These are phyloP conservation scores for Aselliscus stoliczkanus DNA, from an alignment of 2,797 vertebrate species.

Conservation along the genomic window DNA sequence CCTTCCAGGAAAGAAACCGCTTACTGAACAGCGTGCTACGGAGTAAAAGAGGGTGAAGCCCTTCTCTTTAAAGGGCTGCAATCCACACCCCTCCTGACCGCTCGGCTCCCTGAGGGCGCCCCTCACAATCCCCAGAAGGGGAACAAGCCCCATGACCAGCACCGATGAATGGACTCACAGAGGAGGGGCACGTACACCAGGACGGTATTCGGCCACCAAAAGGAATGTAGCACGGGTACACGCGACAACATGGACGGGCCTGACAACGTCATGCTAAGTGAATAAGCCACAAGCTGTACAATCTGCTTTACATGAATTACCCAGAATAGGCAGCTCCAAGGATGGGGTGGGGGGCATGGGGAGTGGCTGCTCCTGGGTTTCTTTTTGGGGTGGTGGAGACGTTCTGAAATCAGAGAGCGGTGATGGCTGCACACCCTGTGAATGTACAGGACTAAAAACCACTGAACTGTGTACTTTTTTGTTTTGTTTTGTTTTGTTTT, in stretches of 20 bases:
- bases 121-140: not conserved
- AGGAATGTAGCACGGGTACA: not conserved
- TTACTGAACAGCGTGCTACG: not conserved
- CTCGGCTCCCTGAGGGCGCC: no score
- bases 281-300: not conserved
- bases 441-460: not conserved
- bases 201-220: not conserved
- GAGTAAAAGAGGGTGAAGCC: constrained; percentile 16
- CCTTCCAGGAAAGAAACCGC: constrained; percentile 2
- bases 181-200: not conserved
- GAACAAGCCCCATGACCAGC: no score
- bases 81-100: not conserved
- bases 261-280: not conserved
- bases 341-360: not conserved
- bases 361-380: not conserved
- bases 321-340: not conserved
- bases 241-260: not conserved
- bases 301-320: not conserved
- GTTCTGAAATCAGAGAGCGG: not conserved
- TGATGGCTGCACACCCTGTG: not conserved
- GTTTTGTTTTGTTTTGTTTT: no score
- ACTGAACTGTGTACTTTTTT: not conserved
- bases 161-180: no score
- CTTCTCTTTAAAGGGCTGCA: not conserved
- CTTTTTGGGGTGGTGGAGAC: not conserved